Conservation (phyloP, 2,797 vertebrate species). For the Lutjanus argentimaculatus region DNA sequence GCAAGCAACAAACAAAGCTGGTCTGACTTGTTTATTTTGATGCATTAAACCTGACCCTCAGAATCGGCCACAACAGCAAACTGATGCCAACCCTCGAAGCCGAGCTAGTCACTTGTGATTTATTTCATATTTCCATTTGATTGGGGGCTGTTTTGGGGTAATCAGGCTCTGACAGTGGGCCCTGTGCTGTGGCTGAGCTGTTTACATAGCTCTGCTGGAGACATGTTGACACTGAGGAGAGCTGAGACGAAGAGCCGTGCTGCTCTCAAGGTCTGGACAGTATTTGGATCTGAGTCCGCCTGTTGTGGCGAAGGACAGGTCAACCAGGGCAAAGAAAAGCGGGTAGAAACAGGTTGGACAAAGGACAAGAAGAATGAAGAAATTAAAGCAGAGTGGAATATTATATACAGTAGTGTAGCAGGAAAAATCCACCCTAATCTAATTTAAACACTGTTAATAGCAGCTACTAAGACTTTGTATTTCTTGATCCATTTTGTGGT, state of each 20-base stretch:
- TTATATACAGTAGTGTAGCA: not conserved
- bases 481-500: conserved; percentile 37
- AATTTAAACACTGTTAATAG: conserved; percentile 17
- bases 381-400: conserved; percentile 28
- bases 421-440: conserved; percentile 23
- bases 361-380: conserved; percentile 39
- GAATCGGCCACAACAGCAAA: conserved; percentile 73
- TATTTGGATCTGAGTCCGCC: conserved; percentile 54
- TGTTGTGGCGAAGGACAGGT: conserved; percentile 45
- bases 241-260: conserved; percentile 53
- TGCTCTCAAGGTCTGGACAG: conserved; percentile 72
- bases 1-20: conserved; percentile 69
- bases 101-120: conserved; percentile 80
- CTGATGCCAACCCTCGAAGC: conserved; percentile 66
- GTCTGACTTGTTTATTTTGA: conserved; percentile 76
- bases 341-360: conserved; percentile 29
- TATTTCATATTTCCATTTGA: conserved; percentile 85
- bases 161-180: conserved; percentile 81
- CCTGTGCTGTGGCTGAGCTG: conserved; percentile 84
- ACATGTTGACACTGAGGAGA: conserved; percentile 78
- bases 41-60: conserved; percentile 79
- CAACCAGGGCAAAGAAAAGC: conserved; percentile 40
- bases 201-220: conserved; percentile 82
- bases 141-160: conserved; percentile 79
- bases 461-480: conserved; percentile 26